Conservation (phyloP, 2,797 vertebrate species). For the Hipposideros larvatus region DNA sequence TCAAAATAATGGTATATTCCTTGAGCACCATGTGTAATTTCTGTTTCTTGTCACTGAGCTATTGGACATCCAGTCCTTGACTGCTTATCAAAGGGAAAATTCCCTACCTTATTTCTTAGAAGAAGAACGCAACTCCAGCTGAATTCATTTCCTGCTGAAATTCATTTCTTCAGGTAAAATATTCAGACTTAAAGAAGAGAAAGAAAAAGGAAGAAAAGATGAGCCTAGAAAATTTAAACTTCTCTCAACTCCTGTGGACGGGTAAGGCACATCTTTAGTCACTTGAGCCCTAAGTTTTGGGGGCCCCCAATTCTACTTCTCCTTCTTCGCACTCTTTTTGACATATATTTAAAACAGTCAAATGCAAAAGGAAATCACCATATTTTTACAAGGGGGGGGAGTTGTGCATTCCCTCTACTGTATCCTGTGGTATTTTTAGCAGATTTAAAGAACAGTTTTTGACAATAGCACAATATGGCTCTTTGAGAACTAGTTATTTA, state of each 20-base stretch:
- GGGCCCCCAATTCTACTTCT: slow-evolving; percentile 37
- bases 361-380: slow-evolving; percentile 61
- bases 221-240: background rate
- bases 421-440: slow-evolving; percentile 85
- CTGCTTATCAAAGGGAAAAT: slow-evolving; percentile 28
- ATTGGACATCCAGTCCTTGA: background rate
- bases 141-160: slow-evolving; percentile 48
- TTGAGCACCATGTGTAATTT: background rate
- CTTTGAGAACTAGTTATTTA: slow-evolving; percentile 81
- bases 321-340: slow-evolving; percentile 43
- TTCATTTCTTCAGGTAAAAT: slow-evolving; percentile 34
- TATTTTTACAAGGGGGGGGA: slow-evolving; percentile 53
- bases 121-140: background rate
- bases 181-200: background rate
- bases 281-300: background rate
- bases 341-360: slow-evolving; percentile 60
- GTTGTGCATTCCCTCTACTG: slow-evolving; percentile 72
- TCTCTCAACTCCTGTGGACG: background rate
- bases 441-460: slow-evolving; percentile 80
- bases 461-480: slow-evolving; percentile 81
- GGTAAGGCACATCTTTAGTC: slow-evolving; percentile 22
- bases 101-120: slow-evolving; percentile 32
- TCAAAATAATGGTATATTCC: background rate
- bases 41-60: background rate
- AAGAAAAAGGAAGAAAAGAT: background rate